Base-by-base conservation (phyloP, 2,888 invertebrate species). In the Scrobipalpa costella region DNA sequence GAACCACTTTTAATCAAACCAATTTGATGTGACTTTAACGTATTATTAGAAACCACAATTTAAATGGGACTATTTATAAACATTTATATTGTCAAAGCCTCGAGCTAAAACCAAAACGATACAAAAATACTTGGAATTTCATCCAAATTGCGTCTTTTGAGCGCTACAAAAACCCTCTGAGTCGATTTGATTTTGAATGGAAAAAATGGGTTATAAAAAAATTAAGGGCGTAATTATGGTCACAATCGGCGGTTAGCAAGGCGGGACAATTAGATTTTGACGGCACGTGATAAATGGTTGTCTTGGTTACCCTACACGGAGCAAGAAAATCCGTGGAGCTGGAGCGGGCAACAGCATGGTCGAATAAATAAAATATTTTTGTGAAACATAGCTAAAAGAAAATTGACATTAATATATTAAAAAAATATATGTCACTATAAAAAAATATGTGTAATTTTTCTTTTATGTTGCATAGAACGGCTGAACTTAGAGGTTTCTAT, bases 241-340 rank as follows among this genome's bases (percentile, higher is more conserved):
- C 88, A 90, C 90, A 87, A 88, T 84, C 82, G 83, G 80, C 81
- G 86, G 90, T 88, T 86, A 85, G 85, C 83, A 83, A 84, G 80
- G 84, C 85, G 84, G 88, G 90, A 90, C 91, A 90, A 91, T 91
- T 91, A 91, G 88, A 86, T 87, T 90, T 89, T 91, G 90, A 91
- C 90, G 84, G 88, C 80, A 78, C 80, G 80, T 91, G 90, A 91
- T 91, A 90, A 90, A 91, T 90, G 87, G 85, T 82, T 78, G 77
- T 79, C 81, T 84, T 76, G 81, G 78, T 79, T 78, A 79, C 75
- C 78, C 72, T 70, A 13, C 72, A 74, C 73, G 3, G 44, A 44
- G n/a, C 44, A 72, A n/a, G n/a, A 68, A 74, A 79, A 80, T 68
- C 65, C 50, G 63, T 79, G 69, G 88, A 88, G 85, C 76, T 69